Percentiles rank a stretch among this genome's conserved stretches.
These are phyloP conservation scores for Schizothorax lantsangensis DNA, from an alignment of 2,797 vertebrate species.

Conservation along the genomic window DNA sequence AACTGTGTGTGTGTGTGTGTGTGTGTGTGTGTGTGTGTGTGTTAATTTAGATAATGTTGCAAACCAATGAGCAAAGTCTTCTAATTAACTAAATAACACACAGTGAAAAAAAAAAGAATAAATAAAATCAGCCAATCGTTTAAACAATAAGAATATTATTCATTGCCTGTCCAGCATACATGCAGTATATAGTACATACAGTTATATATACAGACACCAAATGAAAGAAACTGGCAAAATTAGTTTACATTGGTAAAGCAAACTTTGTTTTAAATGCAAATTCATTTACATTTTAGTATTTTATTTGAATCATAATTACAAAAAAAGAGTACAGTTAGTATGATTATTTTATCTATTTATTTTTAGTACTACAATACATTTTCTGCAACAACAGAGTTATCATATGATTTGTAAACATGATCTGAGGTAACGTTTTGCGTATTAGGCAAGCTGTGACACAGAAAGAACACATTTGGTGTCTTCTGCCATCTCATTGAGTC, in stretches of 20 bases:
- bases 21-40: too few relatives aligned
- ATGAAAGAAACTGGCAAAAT: not conserved
- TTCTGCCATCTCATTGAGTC: constrained; percentile 43
- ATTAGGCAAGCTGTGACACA: not conserved
- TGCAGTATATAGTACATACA: not conserved
- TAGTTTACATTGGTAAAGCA: not conserved
- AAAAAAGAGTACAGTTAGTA: not conserved
- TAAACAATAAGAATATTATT: not conserved
- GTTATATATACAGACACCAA: not conserved
- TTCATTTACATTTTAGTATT: not conserved
- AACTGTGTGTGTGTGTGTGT: too few relatives aligned
- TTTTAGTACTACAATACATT: not conserved
- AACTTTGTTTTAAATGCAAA: not conserved
- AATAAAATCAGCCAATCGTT: not conserved
- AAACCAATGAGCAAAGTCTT: not conserved
- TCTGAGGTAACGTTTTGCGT: too few relatives aligned
- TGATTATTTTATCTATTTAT: not conserved
- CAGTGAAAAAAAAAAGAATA: not conserved
- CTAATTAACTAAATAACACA: not conserved
- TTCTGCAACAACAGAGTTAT: not conserved
- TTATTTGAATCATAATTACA: not conserved
- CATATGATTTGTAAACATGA: not conserved
- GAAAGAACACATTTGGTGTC: constrained; percentile 27
- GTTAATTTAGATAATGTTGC: too few relatives aligned
- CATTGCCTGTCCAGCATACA: not conserved